Base-by-base conservation (phyloP, 1,140 invertebrate species). In the Harlomillsia oculata region DNA sequence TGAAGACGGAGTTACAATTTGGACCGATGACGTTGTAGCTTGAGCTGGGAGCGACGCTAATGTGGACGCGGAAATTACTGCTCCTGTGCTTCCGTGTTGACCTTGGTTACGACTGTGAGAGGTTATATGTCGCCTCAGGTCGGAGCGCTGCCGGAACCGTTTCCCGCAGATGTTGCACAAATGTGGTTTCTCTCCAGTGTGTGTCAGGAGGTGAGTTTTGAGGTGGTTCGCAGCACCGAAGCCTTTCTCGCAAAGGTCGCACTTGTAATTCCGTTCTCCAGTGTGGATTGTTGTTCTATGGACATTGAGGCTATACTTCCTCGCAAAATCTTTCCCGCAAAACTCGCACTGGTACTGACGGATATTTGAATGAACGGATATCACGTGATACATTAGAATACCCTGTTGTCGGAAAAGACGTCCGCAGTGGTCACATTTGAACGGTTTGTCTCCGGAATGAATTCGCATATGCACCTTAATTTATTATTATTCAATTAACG, bases 221-320 rank as follows among this genome's bases (percentile, higher is more conserved):
- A 89, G 69, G 71, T 91, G 90, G 2, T 83, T 87, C 44, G 85
- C 87, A 1, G 87, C 87, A 21, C 87, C 72, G 71, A 93, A 93
- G 9, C 80, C 82, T 71, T 89, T 88, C 30, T 75, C 78, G 68
- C 87, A 94, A 66, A 80, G 87, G 66, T 89, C 86, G 68, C 89
- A 94, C 36, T 82, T 81, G 70, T 90, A 93, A 71, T 91, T 91
- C 28, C 83, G 78, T 67, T 94, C 89, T 6, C 87, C 86, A 0
- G 89, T 93, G 69, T 95, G 90, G 50, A 92, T n/a, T n/a, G n/a
- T 91, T 34, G 87, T 75, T 0, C 88, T 76, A 68, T 95, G 92
- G 0, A 91, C 80, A n/a, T 85, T 87, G n/a, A 90, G 71, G 20
- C 91, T 94, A 68, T 96, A 95, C 59, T 92, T 88, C 16, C 93